Evolutionary conservation across 2,113 vertebrate genomes (phyloP).

Genomic region (Buteo buteo): DNA sequence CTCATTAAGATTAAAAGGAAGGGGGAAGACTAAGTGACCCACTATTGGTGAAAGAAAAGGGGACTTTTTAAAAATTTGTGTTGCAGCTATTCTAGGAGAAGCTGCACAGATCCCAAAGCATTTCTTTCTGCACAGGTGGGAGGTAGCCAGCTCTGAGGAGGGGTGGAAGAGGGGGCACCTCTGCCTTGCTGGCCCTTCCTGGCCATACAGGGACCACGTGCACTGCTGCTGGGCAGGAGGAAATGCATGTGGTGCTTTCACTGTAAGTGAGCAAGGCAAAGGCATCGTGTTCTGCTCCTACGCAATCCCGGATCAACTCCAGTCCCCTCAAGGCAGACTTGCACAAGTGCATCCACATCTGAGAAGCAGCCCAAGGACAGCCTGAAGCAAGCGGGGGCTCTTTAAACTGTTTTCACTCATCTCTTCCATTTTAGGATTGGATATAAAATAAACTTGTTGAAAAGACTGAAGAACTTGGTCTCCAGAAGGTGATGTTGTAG

Average conservation of each 20-base stretch:
- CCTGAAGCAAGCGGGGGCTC: neutral
- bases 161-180: neutral
- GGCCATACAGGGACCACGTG: rapidly evolving
- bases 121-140: neutral
- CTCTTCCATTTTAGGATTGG: neutral
- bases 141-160: neutral
- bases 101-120: neutral
- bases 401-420: neutral
- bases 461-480: neutral
- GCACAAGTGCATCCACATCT: neutral
- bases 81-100: neutral
- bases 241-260: neutral
- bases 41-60: neutral
- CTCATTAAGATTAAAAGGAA: neutral
- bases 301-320: neutral
- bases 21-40: neutral
- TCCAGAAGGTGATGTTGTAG: neutral
- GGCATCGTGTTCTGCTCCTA: neutral
- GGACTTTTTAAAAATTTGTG: neutral
- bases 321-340: neutral
- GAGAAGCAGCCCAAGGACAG: neutral
- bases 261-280: neutral
- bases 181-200: neutral
- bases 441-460: neutral
- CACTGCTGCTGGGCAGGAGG: rapidly evolving